Percentiles rank a stretch among this genome's conserved stretches.
phyloP scores from a whole-genome alignment of 2,113 vertebrate genomes.

The Neolamprologus caudopunctatus region DNA sequence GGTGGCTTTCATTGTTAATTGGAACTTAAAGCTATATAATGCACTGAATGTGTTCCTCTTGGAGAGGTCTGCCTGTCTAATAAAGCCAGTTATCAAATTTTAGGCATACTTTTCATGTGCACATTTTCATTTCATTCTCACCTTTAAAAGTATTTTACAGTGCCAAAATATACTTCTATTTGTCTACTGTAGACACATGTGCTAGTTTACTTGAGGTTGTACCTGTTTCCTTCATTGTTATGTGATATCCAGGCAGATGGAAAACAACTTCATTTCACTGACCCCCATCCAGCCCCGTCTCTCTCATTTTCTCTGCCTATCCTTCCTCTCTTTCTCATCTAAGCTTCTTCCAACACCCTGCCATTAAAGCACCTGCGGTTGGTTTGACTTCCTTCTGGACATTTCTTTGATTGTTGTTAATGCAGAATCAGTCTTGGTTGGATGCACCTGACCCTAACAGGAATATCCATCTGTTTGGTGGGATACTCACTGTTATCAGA shows the following conservation, averaged over 20 bases:
- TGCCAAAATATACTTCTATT: neutral
- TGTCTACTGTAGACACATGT: neutral
- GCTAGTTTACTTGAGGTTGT: neutral
- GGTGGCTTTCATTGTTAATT: neutral
- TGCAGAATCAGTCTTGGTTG: slow-evolving; percentile 25
- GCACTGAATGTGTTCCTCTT: neutral
- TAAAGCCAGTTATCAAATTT: neutral
- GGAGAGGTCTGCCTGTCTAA: neutral
- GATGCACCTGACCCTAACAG: neutral
- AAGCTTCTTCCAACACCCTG: neutral
- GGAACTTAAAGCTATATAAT: neutral
- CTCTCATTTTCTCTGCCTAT: neutral
- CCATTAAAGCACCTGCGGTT: slow-evolving; percentile 1
- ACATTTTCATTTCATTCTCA: neutral
- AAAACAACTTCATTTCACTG: slow-evolving; percentile 38
- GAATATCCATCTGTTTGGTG: slow-evolving; percentile 1
- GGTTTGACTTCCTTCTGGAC: slow-evolving; percentile 15
- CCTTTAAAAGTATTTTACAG: neutral
- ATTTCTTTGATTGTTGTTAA: slow-evolving; percentile 34
- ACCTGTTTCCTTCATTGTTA: slow-evolving; percentile 30
- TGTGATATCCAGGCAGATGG: slow-evolving; percentile 44
- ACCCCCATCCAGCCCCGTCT: neutral
- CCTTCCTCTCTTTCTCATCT: neutral
- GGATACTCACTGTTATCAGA: neutral
- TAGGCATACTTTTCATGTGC: neutral